phyloP scores from a whole-genome alignment of 2,113 vertebrate genomes.

The Nothocercus nigrocapillus region DNA sequence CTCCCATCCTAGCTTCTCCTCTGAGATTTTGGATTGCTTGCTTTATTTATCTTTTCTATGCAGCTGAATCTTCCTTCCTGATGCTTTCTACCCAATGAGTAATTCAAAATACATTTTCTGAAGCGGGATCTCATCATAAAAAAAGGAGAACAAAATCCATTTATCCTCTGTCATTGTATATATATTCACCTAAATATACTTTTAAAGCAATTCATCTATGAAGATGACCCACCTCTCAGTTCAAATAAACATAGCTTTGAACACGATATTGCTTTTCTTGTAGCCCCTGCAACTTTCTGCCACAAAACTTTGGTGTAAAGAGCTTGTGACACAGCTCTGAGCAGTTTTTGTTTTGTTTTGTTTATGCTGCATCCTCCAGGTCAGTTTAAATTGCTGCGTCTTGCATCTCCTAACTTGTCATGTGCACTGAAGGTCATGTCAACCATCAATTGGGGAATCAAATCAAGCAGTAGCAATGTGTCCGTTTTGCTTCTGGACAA shows the following conservation, averaged over 20 bases:
- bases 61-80: background rate
- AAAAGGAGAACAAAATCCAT: background rate
- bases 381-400: background rate
- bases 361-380: background rate
- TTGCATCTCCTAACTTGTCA: background rate
- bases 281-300: slow-evolving; percentile 16
- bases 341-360: background rate
- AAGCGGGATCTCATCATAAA: background rate
- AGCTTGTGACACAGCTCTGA: background rate
- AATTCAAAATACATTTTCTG: background rate
- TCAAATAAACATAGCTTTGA: background rate
- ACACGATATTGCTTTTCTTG: background rate
- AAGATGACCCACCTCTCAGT: background rate
- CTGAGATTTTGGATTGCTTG: background rate
- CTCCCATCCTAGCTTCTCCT: background rate
- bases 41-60: background rate
- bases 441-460: background rate
- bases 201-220: slow-evolving; percentile 5
- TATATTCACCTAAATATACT: background rate
- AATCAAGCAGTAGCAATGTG: background rate
- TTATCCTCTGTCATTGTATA: background rate
- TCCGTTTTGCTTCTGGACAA: slow-evolving; percentile 2
- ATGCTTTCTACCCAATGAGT: background rate
- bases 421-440: background rate
- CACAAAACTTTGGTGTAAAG: background rate